Evolutionary conservation across 92 coral and sea anemone species (phyloP).

Genomic region (Zoanthus sansibaricus): DNA sequence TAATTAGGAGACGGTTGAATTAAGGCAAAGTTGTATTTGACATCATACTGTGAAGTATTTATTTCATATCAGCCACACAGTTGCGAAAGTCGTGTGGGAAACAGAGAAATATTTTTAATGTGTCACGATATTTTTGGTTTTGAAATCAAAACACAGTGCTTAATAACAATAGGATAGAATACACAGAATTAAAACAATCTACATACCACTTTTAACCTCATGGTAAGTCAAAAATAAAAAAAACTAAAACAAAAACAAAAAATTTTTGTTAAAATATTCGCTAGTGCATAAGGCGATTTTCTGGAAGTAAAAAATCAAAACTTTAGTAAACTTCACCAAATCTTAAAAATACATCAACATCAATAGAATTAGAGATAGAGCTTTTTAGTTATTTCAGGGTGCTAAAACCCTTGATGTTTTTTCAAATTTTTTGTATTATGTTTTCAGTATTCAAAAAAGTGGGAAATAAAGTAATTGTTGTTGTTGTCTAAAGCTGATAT

Average conservation of each 20-base stretch:
- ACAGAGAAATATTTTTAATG: slow-evolving; percentile 28
- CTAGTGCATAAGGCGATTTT: too few species aligned
- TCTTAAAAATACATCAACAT: too few species aligned
- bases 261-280: too few species aligned
- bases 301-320: too few species aligned
- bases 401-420: too few species aligned
- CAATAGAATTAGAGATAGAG: too few species aligned
- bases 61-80: slow-evolving; percentile 41
- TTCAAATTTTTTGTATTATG: too few species aligned
- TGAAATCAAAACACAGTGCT: slow-evolving; percentile 33
- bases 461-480: too few species aligned
- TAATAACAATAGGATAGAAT: slow-evolving; percentile 6
- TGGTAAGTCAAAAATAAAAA: background rate
- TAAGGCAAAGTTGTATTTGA: slow-evolving; percentile 20
- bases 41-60: slow-evolving; percentile 48
- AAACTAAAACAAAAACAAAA: background rate
- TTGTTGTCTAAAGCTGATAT: too few species aligned
- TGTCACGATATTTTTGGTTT: slow-evolving; percentile 10
- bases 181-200: background rate
- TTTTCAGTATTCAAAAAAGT: too few species aligned
- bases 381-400: too few species aligned
- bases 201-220: background rate
- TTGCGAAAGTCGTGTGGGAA: slow-evolving; percentile 5
- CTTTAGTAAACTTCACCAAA: too few species aligned
- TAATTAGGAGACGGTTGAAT: slow-evolving; percentile 31